These are phyloP conservation scores for Chromoteleia sp. DNA, from an alignment of 2,888 invertebrate genomes.

Conservation along the genomic window DNA sequence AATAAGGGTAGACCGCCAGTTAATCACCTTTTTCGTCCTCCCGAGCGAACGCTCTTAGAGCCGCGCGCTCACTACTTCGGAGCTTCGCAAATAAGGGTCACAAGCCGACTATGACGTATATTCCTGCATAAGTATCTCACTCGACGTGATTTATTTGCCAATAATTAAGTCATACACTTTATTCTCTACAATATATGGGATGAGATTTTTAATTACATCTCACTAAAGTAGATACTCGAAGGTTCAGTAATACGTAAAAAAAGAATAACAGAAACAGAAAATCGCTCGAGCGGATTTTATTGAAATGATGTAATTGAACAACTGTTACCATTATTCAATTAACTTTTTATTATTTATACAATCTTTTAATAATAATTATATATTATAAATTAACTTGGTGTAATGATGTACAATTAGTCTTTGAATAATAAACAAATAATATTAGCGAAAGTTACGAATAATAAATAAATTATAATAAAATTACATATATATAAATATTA, in stretches of 20 bases:
- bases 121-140: slow-evolving; percentile 50
- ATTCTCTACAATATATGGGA: slow-evolving; percentile 26
- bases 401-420: too few relatives aligned
- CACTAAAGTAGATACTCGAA: background rate
- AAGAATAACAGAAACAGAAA: too few relatives aligned
- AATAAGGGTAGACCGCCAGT: slow-evolving; percentile 76
- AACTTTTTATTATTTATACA: too few relatives aligned
- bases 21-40: slow-evolving; percentile 72
- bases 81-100: slow-evolving; percentile 45
- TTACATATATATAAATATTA: too few relatives aligned
- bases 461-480: too few relatives aligned
- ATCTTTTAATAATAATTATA: too few relatives aligned
- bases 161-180: slow-evolving; percentile 49
- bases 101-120: slow-evolving; percentile 50
- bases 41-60: slow-evolving; percentile 23
- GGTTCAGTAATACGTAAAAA: background rate
- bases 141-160: slow-evolving; percentile 46
- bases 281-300: too few relatives aligned
- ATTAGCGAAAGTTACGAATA: too few relatives aligned
- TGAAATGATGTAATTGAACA: too few relatives aligned
- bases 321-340: too few relatives aligned
- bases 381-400: too few relatives aligned
- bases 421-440: too few relatives aligned
- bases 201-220: background rate
- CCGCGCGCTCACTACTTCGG: slow-evolving; percentile 21